A percentile compares a stretch with the other conserved stretches of the same genome.
phyloP scores from a whole-genome alignment of 37 sponge, comb jelly and placozoan genomes.

The Mnemiopsis leidyi region DNA sequence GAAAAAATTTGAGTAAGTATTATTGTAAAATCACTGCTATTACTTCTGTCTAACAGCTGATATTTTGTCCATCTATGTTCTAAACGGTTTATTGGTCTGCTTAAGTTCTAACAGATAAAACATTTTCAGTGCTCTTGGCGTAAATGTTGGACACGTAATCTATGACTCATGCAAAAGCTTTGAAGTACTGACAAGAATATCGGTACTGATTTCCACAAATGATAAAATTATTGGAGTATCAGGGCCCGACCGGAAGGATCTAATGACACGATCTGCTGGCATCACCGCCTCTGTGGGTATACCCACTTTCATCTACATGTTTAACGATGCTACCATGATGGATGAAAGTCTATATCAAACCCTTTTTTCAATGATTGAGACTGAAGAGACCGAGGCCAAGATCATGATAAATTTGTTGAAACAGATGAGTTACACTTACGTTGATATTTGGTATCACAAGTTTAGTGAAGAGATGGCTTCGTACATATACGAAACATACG shows the following conservation, averaged over 20 bases:
- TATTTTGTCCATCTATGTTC: no score
- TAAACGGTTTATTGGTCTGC: no score
- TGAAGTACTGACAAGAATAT: neutral
- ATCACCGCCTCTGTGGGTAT: neutral
- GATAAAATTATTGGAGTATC: constrained; percentile 21
- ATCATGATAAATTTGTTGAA: neutral
- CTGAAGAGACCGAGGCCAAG: constrained; percentile 7
- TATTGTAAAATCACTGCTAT: no score
- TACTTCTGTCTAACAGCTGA: neutral
- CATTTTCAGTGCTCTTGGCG: neutral
- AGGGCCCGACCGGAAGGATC: neutral
- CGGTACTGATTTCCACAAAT: neutral
- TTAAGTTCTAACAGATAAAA: neutral
- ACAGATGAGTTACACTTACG: neutral
- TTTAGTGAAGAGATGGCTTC: neutral
- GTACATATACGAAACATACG: neutral
- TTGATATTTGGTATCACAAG: constrained; percentile 58
- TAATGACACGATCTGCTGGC: neutral
- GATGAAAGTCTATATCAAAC: neutral
- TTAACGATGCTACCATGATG: neutral
- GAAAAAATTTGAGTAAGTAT: neutral
- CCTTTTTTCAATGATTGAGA: neutral
- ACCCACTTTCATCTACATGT: constrained; percentile 43
- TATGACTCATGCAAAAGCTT: neutral
- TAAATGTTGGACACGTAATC: constrained; percentile 3